These are phyloP conservation scores for Drosophila villosipedis DNA, from an alignment of 2,888 invertebrate species.

Conservation along the genomic window DNA sequence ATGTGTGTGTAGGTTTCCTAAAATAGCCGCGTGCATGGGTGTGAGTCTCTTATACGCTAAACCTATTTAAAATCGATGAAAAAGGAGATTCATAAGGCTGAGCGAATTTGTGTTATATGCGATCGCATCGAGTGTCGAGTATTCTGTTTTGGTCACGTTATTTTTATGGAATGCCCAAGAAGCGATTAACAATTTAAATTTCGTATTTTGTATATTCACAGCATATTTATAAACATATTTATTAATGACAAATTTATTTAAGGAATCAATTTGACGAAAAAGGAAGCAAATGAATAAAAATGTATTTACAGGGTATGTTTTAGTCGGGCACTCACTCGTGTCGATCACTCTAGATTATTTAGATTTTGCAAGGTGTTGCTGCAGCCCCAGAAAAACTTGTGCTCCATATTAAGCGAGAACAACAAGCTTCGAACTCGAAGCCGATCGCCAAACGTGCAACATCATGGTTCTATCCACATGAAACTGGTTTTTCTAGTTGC, in stretches of 20 bases:
- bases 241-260: background rate
- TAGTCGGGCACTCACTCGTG: too few species aligned
- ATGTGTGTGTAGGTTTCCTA: slow-evolving; percentile 27
- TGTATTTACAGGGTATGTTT: background rate
- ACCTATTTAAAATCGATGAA: background rate
- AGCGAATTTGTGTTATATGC: background rate
- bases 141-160: background rate
- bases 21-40: slow-evolving; percentile 52
- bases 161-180: background rate
- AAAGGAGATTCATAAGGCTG: background rate
- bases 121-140: background rate
- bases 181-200: background rate
- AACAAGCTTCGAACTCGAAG: slow-evolving; percentile 35
- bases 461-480: slow-evolving; percentile 67
- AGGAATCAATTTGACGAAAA: background rate
- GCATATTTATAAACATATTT: background rate
- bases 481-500: slow-evolving; percentile 69
- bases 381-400: slow-evolving; percentile 38
- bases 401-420: slow-evolving; percentile 62
- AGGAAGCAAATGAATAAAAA: background rate
- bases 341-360: background rate
- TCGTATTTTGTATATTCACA: background rate
- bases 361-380: slow-evolving; percentile 40
- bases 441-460: slow-evolving; percentile 60
- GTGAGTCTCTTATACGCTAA: background rate